Conservation (phyloP, 2,113 vertebrate species). For the Trematocara nigrifrons region DNA sequence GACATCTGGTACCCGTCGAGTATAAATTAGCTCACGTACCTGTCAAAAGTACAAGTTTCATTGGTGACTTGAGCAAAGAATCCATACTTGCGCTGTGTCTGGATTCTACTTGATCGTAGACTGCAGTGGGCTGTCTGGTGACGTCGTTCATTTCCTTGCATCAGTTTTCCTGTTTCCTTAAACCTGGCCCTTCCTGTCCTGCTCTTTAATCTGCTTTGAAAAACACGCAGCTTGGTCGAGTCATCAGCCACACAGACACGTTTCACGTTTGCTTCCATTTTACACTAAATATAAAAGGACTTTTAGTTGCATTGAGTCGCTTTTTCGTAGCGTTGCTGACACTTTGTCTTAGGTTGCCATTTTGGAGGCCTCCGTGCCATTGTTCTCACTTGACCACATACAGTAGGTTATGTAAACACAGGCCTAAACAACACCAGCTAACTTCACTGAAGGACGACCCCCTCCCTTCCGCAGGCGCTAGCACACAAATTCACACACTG, state of each 20-base stretch:
- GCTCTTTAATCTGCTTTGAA: constrained; percentile 66
- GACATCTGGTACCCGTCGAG: background rate
- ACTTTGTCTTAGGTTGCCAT: constrained; percentile 2
- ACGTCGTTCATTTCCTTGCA: constrained; percentile 72
- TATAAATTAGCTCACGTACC: constrained; percentile 58
- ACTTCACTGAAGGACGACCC: constrained; percentile 38
- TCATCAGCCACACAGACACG: background rate
- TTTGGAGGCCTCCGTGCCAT: constrained; percentile 23
- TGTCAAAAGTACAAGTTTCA: constrained; percentile 77
- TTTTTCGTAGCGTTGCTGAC: background rate
- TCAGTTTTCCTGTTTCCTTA: constrained; percentile 78
- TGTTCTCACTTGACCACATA: constrained; percentile 47
- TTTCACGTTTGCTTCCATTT: background rate
- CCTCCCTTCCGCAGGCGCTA: constrained; percentile 56
- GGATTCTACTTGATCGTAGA: constrained; percentile 55
- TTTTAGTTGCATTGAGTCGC: background rate
- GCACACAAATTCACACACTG: constrained; percentile 15
- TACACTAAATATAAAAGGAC: background rate
- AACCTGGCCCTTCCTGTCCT: constrained; percentile 78
- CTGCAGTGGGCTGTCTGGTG: constrained; percentile 59
- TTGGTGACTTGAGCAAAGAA: constrained; percentile 66
- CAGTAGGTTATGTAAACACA: constrained; percentile 38
- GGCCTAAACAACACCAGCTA: constrained; percentile 29
- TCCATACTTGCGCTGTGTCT: constrained; percentile 64
- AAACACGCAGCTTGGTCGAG: constrained; percentile 26